These are phyloP conservation scores for Harpagoxenus sublaevis DNA, from an alignment of 2,888 invertebrate species.

Conservation along the genomic window DNA sequence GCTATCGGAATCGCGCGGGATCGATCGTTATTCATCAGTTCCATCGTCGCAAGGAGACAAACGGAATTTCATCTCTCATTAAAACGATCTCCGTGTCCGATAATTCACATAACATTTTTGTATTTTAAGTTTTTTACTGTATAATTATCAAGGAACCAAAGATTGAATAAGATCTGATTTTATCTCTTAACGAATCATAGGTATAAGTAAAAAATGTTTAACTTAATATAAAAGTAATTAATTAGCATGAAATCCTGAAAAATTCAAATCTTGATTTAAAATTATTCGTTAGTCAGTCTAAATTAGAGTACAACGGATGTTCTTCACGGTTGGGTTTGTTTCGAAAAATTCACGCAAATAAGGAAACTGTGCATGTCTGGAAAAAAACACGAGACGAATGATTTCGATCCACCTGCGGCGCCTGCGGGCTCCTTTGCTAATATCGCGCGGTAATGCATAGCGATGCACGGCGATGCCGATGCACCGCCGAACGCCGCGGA, in stretches of 20 bases:
- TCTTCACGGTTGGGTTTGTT: not conserved
- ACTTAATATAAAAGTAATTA: not conserved
- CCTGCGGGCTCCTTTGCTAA: slow-evolving; percentile 16
- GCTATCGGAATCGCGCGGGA: not conserved
- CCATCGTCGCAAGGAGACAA: not conserved
- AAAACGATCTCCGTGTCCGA: not conserved
- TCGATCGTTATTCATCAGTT: slow-evolving; percentile 13
- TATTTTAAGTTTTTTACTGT: too few species aligned
- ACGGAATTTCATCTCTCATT: not conserved
- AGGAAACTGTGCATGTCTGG: too few species aligned
- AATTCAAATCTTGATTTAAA: not conserved
- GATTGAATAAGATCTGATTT: not conserved
- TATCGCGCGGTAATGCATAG: slow-evolving; percentile 12
- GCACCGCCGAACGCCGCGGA: slow-evolving; percentile 1
- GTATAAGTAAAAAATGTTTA: not conserved
- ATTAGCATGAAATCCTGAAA: not conserved
- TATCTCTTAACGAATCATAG: not conserved
- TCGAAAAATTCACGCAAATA: not conserved
- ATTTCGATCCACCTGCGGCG: slow-evolving; percentile 17
- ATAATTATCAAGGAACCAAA: not conserved
- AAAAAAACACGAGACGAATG: not conserved
- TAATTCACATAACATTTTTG: not conserved
- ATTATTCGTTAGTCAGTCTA: not conserved
- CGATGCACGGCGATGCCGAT: not conserved
- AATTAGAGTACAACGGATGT: not conserved